phyloP scores from a whole-genome alignment of 2,888 invertebrate genomes.

The Tryphoninae sp. region DNA sequence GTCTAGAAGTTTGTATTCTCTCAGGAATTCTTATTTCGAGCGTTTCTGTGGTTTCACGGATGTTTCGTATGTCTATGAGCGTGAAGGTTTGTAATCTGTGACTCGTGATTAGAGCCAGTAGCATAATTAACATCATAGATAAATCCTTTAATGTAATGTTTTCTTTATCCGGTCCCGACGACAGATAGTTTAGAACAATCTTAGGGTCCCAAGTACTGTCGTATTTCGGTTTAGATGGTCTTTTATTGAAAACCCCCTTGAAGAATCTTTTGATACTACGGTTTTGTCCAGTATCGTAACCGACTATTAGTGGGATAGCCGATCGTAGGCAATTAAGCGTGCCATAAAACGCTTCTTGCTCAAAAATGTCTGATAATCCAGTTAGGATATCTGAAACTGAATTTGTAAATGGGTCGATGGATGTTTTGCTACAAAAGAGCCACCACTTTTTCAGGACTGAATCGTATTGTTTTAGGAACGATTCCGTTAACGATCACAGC shows the following conservation, averaged over 20 bases:
- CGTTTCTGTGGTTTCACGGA: not conserved
- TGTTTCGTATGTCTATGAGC: constrained; percentile 55
- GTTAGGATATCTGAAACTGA: too few species aligned
- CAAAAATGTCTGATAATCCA: not conserved
- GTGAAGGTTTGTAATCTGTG: constrained; percentile 60
- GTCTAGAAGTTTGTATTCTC: constrained; percentile 35
- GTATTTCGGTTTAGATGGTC: constrained; percentile 63
- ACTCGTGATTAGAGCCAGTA: constrained; percentile 56
- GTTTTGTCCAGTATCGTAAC: constrained; percentile 48
- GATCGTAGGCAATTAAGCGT: constrained; percentile 15
- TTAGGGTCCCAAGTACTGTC: not conserved
- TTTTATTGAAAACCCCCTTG: constrained; percentile 62
- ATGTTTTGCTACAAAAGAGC: too few species aligned
- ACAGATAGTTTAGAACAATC: not conserved
- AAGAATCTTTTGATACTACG: constrained; percentile 60
- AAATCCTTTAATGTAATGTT: not conserved
- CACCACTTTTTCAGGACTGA: too few species aligned
- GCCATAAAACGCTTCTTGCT: constrained; percentile 13
- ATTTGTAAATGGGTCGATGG: too few species aligned
- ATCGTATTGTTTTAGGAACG: constrained; percentile 31
- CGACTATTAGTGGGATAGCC: constrained; percentile 26
- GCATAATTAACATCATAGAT: constrained; percentile 30
- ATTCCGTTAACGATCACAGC: constrained; percentile 22
- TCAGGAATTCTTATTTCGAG: constrained; percentile 42
- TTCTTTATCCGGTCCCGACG: not conserved